Evolutionary conservation across 2,888 invertebrate genomes (phyloP).

Genomic region (Clistopyga incitator): DNA sequence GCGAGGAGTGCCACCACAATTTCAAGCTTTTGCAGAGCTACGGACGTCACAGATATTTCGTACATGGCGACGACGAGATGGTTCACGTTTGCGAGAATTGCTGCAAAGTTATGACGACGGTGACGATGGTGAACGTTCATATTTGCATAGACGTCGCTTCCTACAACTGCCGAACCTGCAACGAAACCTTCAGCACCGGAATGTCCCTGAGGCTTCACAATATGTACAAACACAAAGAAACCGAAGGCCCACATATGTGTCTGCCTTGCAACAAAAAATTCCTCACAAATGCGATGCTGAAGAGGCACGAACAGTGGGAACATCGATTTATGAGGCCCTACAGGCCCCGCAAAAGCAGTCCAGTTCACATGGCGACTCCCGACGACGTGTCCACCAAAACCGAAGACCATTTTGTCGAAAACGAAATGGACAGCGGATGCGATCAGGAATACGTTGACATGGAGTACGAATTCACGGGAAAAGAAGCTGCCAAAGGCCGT

Average conservation of each 20-base stretch:
- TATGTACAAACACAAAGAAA: conserved; percentile 68
- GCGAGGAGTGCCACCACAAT: conserved; percentile 65
- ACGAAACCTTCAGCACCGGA: conserved; percentile 66
- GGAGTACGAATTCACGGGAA: background rate
- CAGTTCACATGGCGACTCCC: conserved; percentile 2
- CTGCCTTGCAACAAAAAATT: conserved; percentile 70
- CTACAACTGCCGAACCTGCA: conserved; percentile 70
- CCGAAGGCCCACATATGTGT: conserved; percentile 64
- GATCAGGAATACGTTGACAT: background rate
- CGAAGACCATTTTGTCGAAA: background rate
- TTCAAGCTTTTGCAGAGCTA: conserved; percentile 69
- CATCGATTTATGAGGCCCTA: conserved; percentile 34
- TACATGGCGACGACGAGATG: conserved; percentile 71
- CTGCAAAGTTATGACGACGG: conserved; percentile 70
- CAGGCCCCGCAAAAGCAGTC: conserved; percentile 21
- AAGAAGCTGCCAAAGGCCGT: background rate
- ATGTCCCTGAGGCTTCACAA: conserved; percentile 69
- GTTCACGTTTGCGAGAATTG: conserved; percentile 75
- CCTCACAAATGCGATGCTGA: conserved; percentile 69
- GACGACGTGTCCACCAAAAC: background rate
- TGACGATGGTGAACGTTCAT: conserved; percentile 73
- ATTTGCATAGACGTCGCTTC: conserved; percentile 67
- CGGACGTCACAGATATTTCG: conserved; percentile 69
- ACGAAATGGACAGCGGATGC: conserved; percentile 8
- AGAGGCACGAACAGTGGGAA: conserved; percentile 63